phyloP scores from a whole-genome alignment of 2,113 vertebrate genomes.

The Potamarius usumacintae region DNA sequence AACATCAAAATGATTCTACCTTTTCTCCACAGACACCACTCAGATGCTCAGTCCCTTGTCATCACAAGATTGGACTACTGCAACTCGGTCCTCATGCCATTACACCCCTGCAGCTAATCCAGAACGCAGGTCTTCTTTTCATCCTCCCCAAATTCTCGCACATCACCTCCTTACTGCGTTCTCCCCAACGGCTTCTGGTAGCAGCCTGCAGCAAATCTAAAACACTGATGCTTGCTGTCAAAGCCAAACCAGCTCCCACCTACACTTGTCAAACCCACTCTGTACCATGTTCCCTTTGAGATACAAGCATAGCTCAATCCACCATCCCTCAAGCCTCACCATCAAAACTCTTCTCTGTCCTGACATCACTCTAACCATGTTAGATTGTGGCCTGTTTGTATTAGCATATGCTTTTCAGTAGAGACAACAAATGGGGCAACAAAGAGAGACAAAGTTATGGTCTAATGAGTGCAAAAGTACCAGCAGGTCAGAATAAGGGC shows the following conservation, averaged over 20 bases:
- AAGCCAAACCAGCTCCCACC: neutral
- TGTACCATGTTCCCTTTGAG: neutral
- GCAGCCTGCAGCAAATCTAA: neutral
- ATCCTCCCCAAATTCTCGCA: neutral
- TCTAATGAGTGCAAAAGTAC: neutral
- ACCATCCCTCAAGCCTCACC: neutral
- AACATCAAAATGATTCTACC: neutral
- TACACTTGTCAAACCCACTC: neutral
- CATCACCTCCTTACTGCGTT: neutral
- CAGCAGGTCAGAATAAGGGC: neutral
- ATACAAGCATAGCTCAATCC: neutral
- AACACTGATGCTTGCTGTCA: conserved; percentile 13
- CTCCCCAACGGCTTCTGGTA: neutral
- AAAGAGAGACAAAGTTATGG: neutral
- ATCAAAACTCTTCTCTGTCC: neutral
- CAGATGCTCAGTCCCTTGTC: neutral
- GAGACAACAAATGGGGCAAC: neutral
- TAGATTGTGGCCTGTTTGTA: neutral
- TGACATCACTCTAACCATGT: neutral
- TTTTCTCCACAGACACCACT: neutral
- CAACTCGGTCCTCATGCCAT: neutral
- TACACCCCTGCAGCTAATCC: neutral
- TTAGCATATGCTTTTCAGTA: neutral
- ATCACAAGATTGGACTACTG: neutral
- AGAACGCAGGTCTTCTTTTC: neutral